phyloP scores from a whole-genome alignment of 2,113 vertebrate genomes.

The Anarhynchus alexandrinus region DNA sequence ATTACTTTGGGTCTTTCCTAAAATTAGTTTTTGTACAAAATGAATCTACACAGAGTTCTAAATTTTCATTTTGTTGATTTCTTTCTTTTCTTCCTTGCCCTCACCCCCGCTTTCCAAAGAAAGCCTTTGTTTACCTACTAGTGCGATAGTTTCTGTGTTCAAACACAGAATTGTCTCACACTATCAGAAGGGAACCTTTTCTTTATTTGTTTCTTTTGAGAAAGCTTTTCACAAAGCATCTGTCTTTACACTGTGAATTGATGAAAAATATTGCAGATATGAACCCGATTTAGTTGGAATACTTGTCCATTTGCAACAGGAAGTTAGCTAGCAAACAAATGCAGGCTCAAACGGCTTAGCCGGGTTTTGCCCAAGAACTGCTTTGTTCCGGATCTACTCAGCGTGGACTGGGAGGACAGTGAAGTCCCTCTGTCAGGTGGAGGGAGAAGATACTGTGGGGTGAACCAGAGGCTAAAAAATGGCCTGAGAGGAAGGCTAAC shows the following conservation, averaged over 20 bases:
- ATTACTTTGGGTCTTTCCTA: neutral
- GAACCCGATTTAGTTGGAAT: neutral
- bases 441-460: neutral
- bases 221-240: neutral
- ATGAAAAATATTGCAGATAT: neutral
- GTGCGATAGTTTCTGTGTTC: neutral
- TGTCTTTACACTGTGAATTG: neutral
- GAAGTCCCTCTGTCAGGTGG: neutral
- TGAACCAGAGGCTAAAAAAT: neutral
- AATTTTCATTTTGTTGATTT: neutral
- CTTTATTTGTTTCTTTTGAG: neutral
- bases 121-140: neutral
- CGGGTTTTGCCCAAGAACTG: neutral
- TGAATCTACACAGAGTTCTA: neutral
- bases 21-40: neutral
- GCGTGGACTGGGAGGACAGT: accelerated
- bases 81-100: neutral
- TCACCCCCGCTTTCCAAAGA: neutral
- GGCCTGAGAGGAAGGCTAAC: neutral
- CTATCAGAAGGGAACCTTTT: neutral
- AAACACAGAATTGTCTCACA: neutral
- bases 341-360: neutral
- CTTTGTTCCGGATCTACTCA: neutral
- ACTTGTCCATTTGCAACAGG: neutral
- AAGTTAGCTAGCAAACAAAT: neutral